Percentiles rank a stretch among this genome's conserved stretches.
phyloP scores from a whole-genome alignment of 2,113 vertebrate species.

The Hippopotamus amphibius region DNA sequence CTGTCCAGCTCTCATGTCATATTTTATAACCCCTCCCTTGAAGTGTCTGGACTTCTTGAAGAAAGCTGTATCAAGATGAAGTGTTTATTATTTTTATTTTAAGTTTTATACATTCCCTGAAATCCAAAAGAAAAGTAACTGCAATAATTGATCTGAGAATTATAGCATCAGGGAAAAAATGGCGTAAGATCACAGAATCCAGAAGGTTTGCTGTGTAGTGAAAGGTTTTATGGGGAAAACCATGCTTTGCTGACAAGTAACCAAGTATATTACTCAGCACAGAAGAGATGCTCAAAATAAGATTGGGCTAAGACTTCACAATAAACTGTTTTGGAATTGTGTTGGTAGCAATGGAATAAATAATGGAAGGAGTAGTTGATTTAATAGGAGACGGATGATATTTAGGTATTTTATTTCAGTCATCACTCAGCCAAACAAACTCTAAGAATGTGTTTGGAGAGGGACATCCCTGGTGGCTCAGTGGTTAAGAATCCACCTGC shows the following conservation, averaged over 20 bases:
- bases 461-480: too few relatives aligned
- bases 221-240: not conserved
- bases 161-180: not conserved
- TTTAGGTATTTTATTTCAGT: not conserved
- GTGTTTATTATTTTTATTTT: not conserved
- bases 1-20: not conserved
- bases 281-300: conserved; percentile 5
- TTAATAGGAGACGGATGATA: not conserved
- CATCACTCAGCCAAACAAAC: not conserved
- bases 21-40: not conserved
- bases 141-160: not conserved
- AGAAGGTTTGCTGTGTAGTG: not conserved
- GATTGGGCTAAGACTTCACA: not conserved
- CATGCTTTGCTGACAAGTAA: not conserved
- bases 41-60: not conserved
- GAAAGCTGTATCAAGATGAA: not conserved
- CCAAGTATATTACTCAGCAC: not conserved
- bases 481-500: too few relatives aligned
- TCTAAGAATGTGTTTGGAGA: not conserved
- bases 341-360: not conserved
- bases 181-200: not conserved
- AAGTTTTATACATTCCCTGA: not conserved
- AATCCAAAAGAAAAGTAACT: not conserved
- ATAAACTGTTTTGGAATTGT: not conserved
- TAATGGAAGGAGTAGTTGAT: not conserved